Conservation (phyloP, 2,888 invertebrate genomes). For the Amorpha juglandis region DNA sequence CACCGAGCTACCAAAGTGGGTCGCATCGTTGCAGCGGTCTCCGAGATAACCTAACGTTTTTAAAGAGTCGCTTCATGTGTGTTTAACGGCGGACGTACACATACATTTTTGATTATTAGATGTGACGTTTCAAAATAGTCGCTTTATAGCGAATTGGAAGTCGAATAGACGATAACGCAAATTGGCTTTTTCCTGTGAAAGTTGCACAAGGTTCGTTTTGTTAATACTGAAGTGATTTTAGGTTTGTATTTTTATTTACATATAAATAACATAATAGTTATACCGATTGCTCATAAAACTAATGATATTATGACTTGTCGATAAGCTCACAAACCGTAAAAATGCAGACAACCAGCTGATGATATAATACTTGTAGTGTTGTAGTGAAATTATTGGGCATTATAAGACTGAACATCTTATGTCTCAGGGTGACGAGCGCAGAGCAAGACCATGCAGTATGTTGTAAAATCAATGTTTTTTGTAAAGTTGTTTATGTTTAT, state of each 20-base stretch:
- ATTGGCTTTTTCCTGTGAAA: background rate
- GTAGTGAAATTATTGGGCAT: no score
- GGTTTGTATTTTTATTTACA: background rate
- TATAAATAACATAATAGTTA: no score
- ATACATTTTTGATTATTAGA: background rate
- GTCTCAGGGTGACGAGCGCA: no score
- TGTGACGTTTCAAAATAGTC: background rate
- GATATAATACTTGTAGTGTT: no score
- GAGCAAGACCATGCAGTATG: no score
- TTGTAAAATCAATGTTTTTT: no score
- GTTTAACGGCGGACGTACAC: background rate
- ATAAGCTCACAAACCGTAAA: no score
- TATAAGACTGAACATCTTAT: no score
- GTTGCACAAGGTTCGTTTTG: background rate
- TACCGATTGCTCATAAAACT: no score
- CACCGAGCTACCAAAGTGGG: conserved; percentile 61
- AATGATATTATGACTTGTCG: no score
- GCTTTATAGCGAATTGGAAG: background rate
- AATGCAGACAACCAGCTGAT: no score
- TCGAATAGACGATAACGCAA: background rate
- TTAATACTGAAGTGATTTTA: background rate
- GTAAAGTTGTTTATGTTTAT: no score
- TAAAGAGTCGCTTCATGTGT: conserved; percentile 24
- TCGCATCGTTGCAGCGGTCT: conserved; percentile 57
- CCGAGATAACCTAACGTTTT: conserved; percentile 55